Conservation (phyloP, 2,888 invertebrate genomes). For the Pristionchus japonicus region DNA sequence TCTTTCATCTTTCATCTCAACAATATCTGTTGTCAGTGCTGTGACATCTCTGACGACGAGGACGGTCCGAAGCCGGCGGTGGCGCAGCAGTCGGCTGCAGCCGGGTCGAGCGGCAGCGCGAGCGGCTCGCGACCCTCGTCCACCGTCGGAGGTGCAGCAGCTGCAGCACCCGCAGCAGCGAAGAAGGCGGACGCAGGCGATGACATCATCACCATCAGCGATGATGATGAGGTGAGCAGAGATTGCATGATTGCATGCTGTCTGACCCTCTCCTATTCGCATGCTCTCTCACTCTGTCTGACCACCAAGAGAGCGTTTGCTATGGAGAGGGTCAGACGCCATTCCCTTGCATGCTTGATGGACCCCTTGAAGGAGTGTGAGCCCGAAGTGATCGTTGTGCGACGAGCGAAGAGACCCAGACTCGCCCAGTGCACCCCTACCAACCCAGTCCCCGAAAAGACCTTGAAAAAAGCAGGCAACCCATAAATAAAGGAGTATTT, state of each 20-base stretch:
- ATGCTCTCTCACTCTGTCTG: too few relatives aligned
- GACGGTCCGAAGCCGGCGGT: conserved; percentile 49
- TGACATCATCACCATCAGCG: conserved; percentile 38
- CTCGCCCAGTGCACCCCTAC: not conserved
- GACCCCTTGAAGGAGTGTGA: not conserved
- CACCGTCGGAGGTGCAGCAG: not conserved
- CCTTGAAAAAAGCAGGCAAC: not conserved
- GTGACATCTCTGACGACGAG: conserved; percentile 52
- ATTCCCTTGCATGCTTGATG: not conserved
- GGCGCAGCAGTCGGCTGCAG: conserved; percentile 50
- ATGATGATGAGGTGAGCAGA: conserved; percentile 36
- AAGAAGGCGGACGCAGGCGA: not conserved
- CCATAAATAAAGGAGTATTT: conserved; percentile 32
- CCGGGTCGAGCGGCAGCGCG: conserved; percentile 47
- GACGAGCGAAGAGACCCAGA: not conserved
- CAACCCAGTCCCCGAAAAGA: not conserved
- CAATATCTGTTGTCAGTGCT: not conserved
- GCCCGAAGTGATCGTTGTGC: not conserved
- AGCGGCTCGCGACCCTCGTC: not conserved
- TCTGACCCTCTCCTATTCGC: too few relatives aligned
- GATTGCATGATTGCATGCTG: not conserved
- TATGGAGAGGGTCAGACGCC: too few relatives aligned
- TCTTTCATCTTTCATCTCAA: not conserved
- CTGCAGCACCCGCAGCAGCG: not conserved
- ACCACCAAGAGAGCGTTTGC: too few relatives aligned